These are phyloP conservation scores for Deilephila porcellus DNA, from an alignment of 2,888 invertebrate species.

Conservation along the genomic window DNA sequence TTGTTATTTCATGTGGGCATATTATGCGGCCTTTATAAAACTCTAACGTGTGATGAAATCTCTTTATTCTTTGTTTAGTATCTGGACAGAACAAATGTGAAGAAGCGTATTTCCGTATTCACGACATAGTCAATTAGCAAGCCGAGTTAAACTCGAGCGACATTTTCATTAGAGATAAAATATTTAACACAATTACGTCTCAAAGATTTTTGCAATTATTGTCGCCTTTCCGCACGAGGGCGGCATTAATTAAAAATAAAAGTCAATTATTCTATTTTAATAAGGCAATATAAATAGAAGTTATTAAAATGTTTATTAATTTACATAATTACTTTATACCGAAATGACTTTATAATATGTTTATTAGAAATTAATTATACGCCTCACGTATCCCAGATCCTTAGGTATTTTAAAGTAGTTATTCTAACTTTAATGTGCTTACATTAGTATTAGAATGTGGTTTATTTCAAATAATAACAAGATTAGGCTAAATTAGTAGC, in stretches of 20 bases:
- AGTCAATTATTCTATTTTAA: neutral
- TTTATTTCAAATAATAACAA: no score
- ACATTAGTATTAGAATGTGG: no score
- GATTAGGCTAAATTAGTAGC: no score
- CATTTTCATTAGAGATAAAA: conserved; percentile 14
- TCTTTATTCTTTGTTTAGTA: no score
- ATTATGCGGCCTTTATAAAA: conserved; percentile 13
- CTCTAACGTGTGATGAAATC: neutral
- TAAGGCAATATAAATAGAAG: neutral
- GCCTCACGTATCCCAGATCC: no score
- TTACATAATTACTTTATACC: neutral
- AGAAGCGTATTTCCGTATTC: neutral
- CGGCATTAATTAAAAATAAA: neutral
- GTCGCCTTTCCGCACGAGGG: no score
- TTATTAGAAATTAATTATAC: neutral
- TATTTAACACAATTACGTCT: conserved; percentile 10
- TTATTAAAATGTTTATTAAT: neutral
- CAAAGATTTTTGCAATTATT: neutral
- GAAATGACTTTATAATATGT: neutral
- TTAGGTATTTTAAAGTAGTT: no score
- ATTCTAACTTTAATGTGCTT: no score
- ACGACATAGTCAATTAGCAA: neutral
- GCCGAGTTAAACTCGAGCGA: neutral
- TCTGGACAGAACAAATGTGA: neutral
- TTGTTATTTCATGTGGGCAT: conserved; percentile 8